Evolutionary conservation across 2,888 invertebrate species (phyloP), one percentile per base, ranked within the genome.

Genomic region (Callosobruchus maculatus): DNA sequence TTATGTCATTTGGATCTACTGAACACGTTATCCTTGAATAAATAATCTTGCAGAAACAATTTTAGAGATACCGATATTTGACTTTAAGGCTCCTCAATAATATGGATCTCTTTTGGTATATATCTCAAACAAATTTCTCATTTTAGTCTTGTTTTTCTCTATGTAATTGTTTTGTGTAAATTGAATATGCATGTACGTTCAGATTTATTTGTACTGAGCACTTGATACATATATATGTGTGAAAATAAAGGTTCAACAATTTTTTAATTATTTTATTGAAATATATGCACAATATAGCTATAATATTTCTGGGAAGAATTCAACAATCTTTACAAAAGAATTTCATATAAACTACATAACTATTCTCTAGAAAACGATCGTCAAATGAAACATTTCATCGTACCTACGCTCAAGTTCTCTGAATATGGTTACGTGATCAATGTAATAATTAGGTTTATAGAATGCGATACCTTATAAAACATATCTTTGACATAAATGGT

Each of bases 301-400:
- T 77, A 72, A 74, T 74, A 49, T 49, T 2, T 77, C 76, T 76
- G 80, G 81, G 81, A 81, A 82, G 82, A 81, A 78, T 78, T 81
- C 79, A 81, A 80, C 78, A 81, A 80, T 79, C 77, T 78, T 76
- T 49, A 49, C 49, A 49, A 7, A 3, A 49, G 49, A 13, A 49
- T 49, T 49, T 49, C 49, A 49, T 49, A 49, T 7, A 13, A 49
- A 49, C 49, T 49, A 49, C 13, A 18, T 49, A 49, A n/a, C n/a
- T n/a, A n/a, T n/a, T n/a, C n/a, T 49, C 49, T 49, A 49, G 49
- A 49, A 49, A 49, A 3, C 13, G 49, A 49, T 13, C 49, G 13
- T 5, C 49, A 49, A 49, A 49, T 49, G 13, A 49, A 49, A 49
- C 49, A 13, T 1, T 26, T 26, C 26, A 26, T 26, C 26, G 26